Evolutionary conservation across 2,113 vertebrate species (phyloP), one percentile per base, ranked within the genome.

Genomic region (Pelobates fuscus): DNA sequence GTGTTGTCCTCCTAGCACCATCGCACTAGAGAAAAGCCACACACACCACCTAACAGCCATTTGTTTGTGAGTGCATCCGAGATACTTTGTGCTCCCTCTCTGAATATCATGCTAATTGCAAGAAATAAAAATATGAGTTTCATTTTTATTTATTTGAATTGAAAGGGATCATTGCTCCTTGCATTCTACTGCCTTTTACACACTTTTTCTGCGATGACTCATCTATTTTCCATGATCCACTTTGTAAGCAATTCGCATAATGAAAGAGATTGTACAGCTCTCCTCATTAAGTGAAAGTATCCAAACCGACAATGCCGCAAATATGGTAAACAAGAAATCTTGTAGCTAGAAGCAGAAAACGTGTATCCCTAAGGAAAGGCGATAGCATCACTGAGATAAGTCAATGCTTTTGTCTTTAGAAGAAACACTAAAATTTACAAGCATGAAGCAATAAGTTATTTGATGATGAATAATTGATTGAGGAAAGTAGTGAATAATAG

Each of bases 401-500:
- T 70, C 78, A 67, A 74, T 81, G 72, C 68, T 80, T 69, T 80
- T 78, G 77, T 77, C 83, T 82, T 80, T 77, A 81, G 78, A 80
- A 79, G 67, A 60, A 82, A 69, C 66, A 69, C 68, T 77, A 83
- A 81, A 78, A 80, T 84, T 84, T 80, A 89, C 84, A 84, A 85
- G 81, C 81, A 82, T 82, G 55, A 66, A 82, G 78, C 79, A 84
- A 61, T 80, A 81, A 66, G 69, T 29, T 82, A 82, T 83, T 52
- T 0, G 24, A 74, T 83, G 78, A 90, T 84, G 49, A 90, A 89
- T 91, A 87, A 90, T 89, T 91, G 84, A 89, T 79, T 82, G 54
- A 82, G 72, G 78, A 80, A 86, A 87, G 70, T 81, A 82, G 87
- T 89, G 80, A 83, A 88, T 92, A 88, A 89, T 91, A 77, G 82